phyloP scores from a whole-genome alignment of 1,140 invertebrate species.

The Drosophila trapezifrons region DNA sequence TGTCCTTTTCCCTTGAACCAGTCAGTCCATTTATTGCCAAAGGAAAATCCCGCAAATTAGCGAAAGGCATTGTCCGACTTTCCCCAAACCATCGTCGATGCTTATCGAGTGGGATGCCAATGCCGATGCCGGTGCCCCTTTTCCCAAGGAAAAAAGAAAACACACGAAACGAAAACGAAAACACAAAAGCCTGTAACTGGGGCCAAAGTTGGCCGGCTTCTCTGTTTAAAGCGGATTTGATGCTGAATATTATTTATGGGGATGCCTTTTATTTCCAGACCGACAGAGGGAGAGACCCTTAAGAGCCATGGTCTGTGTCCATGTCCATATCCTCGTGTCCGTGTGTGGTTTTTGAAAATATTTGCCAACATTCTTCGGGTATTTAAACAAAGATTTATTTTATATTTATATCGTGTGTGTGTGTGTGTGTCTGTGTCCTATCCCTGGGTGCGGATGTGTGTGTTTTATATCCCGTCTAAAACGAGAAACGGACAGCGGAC shows the following conservation, averaged over 20 bases:
- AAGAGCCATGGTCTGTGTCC: slow-evolving; percentile 41
- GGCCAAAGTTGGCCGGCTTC: slow-evolving; percentile 23
- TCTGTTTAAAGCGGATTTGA: slow-evolving; percentile 78
- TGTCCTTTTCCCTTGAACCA: slow-evolving; percentile 2
- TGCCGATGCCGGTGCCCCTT: too few relatives aligned
- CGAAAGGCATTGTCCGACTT: slow-evolving; percentile 32
- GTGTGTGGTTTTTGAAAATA: slow-evolving; percentile 56
- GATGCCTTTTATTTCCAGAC: slow-evolving; percentile 66
- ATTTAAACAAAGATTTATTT: slow-evolving; percentile 82
- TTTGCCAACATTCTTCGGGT: slow-evolving; percentile 79
- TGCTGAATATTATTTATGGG: slow-evolving; percentile 78
- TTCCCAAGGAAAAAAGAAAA: slow-evolving; percentile 5
- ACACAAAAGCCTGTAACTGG: slow-evolving; percentile 23
- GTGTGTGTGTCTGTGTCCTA: slow-evolving; percentile 4
- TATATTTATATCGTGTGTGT: slow-evolving; percentile 64
- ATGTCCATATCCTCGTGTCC: slow-evolving; percentile 17
- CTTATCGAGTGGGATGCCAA: slow-evolving; percentile 32
- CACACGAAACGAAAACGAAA: slow-evolving; percentile 16
- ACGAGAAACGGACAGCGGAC: slow-evolving; percentile 37
- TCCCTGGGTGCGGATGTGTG: slow-evolving; percentile 16
- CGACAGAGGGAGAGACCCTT: slow-evolving; percentile 46
- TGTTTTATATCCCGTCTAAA: slow-evolving; percentile 40
- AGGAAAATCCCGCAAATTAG: slow-evolving; percentile 48
- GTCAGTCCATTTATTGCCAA: slow-evolving; percentile 17
- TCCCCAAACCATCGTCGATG: slow-evolving; percentile 35